A percentile compares a stretch with the other conserved stretches of the same genome.
Conservation (phyloP, 2,797 vertebrate species). For the Crocodylus rhombifer region DNA sequence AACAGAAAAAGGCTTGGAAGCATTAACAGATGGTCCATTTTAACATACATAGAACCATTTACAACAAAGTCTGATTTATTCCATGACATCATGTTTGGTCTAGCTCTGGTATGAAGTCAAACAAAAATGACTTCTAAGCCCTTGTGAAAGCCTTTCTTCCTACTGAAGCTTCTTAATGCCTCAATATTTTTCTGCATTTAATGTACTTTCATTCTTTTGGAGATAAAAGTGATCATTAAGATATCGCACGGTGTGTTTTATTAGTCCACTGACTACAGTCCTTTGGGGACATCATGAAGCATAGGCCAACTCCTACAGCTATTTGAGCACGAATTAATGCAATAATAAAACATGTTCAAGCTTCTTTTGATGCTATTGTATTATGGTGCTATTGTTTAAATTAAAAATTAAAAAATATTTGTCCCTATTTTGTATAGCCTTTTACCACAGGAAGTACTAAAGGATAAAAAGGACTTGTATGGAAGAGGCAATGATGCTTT, state of each 20-base stretch:
- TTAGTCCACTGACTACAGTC: not conserved
- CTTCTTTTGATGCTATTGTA: conserved; percentile 8
- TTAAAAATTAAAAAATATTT: not conserved
- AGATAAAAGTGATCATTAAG: not conserved
- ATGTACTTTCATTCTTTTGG: not conserved
- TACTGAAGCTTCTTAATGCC: not conserved
- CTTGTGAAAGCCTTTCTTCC: not conserved
- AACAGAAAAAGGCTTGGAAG: not conserved
- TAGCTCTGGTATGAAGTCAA: not conserved
- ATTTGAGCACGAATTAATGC: not conserved
- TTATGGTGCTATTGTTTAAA: not conserved
- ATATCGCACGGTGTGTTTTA: not conserved
- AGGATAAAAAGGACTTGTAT: not conserved
- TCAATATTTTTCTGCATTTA: not conserved
- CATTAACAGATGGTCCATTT: not conserved
- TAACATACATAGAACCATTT: not conserved
- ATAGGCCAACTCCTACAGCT: not conserved
- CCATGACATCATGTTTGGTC: not conserved
- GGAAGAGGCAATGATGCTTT: not conserved
- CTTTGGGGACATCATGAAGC: not conserved
- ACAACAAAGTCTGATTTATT: not conserved
- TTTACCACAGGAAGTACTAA: not conserved
- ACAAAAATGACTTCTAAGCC: not conserved
- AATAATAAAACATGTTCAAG: not conserved
- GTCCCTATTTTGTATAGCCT: not conserved